Evolutionary conservation across 2,113 vertebrate species (phyloP).

Genomic region (Ploceus nigricollis): DNA sequence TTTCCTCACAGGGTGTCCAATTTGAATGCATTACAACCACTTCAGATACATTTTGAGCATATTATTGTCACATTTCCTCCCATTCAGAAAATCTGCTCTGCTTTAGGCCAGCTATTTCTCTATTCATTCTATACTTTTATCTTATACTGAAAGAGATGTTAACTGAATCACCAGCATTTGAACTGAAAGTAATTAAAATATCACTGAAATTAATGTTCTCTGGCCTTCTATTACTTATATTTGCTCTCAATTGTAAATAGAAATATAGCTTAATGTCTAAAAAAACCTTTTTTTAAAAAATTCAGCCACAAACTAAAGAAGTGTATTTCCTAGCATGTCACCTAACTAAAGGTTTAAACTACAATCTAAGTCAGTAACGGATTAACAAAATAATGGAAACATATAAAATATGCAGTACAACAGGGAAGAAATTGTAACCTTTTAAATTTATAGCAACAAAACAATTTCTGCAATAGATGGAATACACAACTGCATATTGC

Average conservation of each 20-base stretch:
- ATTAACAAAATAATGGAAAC: background rate
- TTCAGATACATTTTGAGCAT: background rate
- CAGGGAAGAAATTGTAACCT: background rate
- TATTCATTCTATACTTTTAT: background rate
- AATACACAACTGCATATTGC: background rate
- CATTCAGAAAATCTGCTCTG: background rate
- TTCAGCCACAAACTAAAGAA: background rate
- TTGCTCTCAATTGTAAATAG: background rate
- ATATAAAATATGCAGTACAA: background rate
- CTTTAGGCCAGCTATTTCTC: background rate
- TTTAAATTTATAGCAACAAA: background rate
- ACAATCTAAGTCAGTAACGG: background rate
- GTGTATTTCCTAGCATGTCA: background rate
- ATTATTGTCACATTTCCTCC: background rate
- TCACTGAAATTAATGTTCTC: background rate
- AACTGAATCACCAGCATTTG: background rate
- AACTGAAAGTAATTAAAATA: background rate
- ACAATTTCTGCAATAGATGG: background rate
- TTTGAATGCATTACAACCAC: background rate
- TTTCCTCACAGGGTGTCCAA: background rate
- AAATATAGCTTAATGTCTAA: background rate
- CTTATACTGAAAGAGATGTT: background rate
- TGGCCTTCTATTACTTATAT: background rate
- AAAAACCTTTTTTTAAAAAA: background rate
- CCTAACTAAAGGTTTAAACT: background rate